These are phyloP conservation scores for Polydesmus complanatus DNA, from an alignment of 2,888 invertebrate species.

Conservation along the genomic window DNA sequence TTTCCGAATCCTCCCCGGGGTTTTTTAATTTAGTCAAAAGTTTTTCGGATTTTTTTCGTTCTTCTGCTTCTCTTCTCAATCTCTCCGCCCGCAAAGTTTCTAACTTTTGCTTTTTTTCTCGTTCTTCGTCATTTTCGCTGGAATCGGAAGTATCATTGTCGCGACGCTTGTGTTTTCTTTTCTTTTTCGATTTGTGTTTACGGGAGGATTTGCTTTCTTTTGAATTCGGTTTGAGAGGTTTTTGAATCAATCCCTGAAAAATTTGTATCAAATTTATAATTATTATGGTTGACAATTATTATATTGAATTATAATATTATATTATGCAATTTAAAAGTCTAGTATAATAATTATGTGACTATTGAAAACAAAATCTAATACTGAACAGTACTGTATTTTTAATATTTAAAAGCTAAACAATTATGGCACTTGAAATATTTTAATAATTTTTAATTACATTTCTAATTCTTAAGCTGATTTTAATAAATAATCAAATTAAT, in stretches of 20 bases:
- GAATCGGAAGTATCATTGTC: constrained; percentile 21
- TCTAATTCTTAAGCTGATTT: too few species aligned
- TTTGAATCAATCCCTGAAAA: too few species aligned
- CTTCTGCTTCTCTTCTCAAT: constrained; percentile 62
- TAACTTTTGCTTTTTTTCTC: constrained; percentile 25
- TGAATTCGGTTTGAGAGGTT: neutral
- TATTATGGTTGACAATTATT: too few species aligned
- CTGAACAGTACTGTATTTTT: too few species aligned
- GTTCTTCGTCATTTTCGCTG: constrained; percentile 25
- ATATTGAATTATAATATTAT: too few species aligned
- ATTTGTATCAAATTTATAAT: too few species aligned
- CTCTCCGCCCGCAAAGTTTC: constrained; percentile 60
- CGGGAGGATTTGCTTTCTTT: constrained; percentile 23
- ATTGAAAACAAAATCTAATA: too few species aligned
- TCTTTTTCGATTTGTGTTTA: constrained; percentile 29
- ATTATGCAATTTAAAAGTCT: neutral
- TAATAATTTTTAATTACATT: too few species aligned
- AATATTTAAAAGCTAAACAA: too few species aligned
- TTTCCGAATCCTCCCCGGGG: constrained; percentile 29
- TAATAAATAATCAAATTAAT: too few species aligned
- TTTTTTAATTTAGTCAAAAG: constrained; percentile 55
- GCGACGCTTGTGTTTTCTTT: constrained; percentile 30
- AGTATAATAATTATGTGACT: neutral
- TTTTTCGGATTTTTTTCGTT: constrained; percentile 53
- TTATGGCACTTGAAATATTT: too few species aligned